Percentiles rank a stretch among this genome's conserved stretches.
These are phyloP conservation scores for Lytechinus pictus DNA, from an alignment of 35 echinoderm and acorn worm genomes.

Conservation along the genomic window DNA sequence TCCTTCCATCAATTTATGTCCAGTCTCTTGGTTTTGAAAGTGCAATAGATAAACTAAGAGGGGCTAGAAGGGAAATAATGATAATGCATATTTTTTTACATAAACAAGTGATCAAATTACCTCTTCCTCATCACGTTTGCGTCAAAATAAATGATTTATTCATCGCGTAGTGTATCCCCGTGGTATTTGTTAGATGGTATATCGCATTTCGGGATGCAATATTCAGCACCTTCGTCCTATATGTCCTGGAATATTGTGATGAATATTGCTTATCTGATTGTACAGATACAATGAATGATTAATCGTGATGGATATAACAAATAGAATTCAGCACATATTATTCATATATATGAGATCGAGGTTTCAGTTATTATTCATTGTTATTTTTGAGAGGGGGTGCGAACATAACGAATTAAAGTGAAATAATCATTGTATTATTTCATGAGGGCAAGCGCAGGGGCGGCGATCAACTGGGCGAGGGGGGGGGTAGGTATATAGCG, in stretches of 20 bases:
- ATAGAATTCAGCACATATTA: too few relatives aligned
- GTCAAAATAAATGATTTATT: neutral
- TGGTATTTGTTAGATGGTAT: neutral
- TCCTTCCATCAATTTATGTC: neutral
- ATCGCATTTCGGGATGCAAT: neutral
- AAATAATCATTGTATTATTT: too few relatives aligned
- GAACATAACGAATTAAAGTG: too few relatives aligned
- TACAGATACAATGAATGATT: neutral
- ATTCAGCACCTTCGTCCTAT: neutral
- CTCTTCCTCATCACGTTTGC: neutral
- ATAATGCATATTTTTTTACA: neutral
- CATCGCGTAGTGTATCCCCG: neutral
- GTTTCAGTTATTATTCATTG: too few relatives aligned
- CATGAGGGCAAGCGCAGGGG: too few relatives aligned
- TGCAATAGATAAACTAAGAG: neutral
- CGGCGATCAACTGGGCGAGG: too few relatives aligned
- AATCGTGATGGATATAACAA: neutral
- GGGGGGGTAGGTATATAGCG: too few relatives aligned
- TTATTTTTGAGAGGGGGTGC: too few relatives aligned
- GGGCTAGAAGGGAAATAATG: neutral
- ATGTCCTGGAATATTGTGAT: neutral
- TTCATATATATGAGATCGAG: too few relatives aligned
- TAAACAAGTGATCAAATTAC: conserved; percentile 3
- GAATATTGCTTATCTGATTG: neutral
- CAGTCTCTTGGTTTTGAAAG: neutral